phyloP scores from a whole-genome alignment of 2,113 vertebrate species.

The Pangasianodon gigas region DNA sequence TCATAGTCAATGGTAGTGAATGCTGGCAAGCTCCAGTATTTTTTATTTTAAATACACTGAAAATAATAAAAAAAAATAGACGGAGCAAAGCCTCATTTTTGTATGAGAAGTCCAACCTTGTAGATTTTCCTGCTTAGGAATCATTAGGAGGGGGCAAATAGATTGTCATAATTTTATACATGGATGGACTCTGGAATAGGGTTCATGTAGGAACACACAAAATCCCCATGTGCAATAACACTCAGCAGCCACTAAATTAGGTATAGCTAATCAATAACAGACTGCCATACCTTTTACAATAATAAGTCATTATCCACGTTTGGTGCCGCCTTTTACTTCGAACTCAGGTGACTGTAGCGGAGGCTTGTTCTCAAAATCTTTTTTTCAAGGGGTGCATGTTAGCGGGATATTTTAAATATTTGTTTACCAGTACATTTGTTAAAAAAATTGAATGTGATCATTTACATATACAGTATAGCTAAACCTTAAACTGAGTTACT shows the following conservation, averaged over 20 bases:
- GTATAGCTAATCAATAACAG: background rate
- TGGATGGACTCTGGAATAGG: background rate
- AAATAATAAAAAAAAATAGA: slow-evolving; percentile 65
- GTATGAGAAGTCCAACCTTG: background rate
- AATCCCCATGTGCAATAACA: background rate
- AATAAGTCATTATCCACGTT: background rate
- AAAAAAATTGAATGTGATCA: no score
- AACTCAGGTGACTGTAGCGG: no score
- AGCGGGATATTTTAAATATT: no score
- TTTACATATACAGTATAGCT: no score
- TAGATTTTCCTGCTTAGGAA: background rate
- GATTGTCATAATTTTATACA: background rate
- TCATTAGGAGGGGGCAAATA: background rate
- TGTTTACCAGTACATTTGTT: no score
- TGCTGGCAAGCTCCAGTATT: slow-evolving; percentile 64
- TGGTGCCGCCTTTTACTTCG: no score
- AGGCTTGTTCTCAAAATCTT: no score
- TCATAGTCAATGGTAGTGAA: slow-evolving; percentile 68
- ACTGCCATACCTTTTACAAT: background rate
- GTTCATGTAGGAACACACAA: background rate
- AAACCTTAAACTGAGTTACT: no score
- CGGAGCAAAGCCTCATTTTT: slow-evolving; percentile 34
- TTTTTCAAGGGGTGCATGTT: no score
- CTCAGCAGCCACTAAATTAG: background rate
- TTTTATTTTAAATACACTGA: slow-evolving; percentile 74